A percentile compares a stretch with the other conserved stretches of the same genome.
Conservation (phyloP, 2,113 vertebrate species). For the Telmatochromis brichardi region DNA sequence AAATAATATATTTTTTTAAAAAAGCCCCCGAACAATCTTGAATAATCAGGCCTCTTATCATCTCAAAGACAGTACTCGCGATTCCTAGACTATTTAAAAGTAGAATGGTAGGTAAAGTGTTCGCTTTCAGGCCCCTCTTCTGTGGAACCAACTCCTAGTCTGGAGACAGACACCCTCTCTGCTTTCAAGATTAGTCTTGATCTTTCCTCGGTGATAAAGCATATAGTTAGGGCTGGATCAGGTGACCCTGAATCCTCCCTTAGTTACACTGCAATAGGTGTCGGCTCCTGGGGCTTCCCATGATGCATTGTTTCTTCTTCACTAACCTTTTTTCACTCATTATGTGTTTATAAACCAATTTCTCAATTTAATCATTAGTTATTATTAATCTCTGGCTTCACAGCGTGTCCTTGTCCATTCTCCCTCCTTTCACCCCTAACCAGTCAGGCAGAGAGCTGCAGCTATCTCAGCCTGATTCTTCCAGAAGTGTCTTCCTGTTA, state of each 20-base stretch:
- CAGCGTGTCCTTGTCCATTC: not conserved
- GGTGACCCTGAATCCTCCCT: not conserved
- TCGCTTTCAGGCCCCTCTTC: not conserved
- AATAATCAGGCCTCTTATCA: not conserved
- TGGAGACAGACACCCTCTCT: not conserved
- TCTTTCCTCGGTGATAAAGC: not conserved
- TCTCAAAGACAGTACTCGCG: not conserved
- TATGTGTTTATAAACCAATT: not conserved
- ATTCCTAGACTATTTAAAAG: not conserved
- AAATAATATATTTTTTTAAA: rapidly evolving
- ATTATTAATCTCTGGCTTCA: not conserved
- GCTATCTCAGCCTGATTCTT: not conserved
- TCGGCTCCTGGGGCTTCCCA: not conserved
- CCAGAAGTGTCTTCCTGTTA: not conserved
- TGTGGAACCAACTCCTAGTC: not conserved
- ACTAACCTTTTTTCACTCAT: not conserved
- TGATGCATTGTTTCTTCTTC: not conserved
- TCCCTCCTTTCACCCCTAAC: not conserved
- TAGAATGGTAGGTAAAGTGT: not conserved
- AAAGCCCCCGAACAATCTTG: not conserved
- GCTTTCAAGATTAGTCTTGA: not conserved
- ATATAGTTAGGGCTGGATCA: not conserved
- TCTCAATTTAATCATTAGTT: not conserved
- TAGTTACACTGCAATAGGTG: not conserved
- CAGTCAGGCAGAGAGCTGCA: not conserved